Conservation (phyloP, 2,797 vertebrate species). For the Rhodeus uyekii region DNA sequence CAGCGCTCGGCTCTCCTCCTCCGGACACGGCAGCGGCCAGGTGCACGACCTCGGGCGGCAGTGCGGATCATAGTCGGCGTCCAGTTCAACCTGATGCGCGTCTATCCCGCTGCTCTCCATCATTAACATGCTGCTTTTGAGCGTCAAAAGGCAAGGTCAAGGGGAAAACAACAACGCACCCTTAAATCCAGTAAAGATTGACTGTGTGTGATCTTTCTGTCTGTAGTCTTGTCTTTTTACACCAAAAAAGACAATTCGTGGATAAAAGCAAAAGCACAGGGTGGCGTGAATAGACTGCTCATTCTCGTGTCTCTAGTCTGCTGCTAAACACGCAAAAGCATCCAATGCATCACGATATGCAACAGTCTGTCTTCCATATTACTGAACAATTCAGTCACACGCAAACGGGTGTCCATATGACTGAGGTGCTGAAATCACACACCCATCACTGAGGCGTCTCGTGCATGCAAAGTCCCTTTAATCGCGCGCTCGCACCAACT, state of each 20-base stretch:
- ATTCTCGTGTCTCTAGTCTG: constrained; percentile 70
- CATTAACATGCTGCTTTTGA: constrained; percentile 77
- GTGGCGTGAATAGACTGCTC: constrained; percentile 62
- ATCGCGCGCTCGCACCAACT: constrained; percentile 75
- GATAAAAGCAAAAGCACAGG: constrained; percentile 61
- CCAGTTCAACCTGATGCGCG: constrained; percentile 92
- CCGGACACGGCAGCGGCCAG: constrained; percentile 90
- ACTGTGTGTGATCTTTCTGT: constrained; percentile 22
- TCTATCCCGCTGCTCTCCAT: constrained; percentile 87
- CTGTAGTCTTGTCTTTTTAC: constrained; percentile 34
- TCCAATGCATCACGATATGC: constrained; percentile 68
- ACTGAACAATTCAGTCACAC: constrained; percentile 57
- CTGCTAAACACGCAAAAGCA: constrained; percentile 69
- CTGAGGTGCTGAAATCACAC: constrained; percentile 61
- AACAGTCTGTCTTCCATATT: constrained; percentile 74
- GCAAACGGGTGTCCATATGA: constrained; percentile 39
- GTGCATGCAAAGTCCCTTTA: constrained; percentile 56
- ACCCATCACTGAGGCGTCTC: constrained; percentile 61
- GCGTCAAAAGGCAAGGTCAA: constrained; percentile 72
- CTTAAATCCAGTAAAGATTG: constrained; percentile 30
- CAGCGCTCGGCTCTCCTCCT: constrained; percentile 82
- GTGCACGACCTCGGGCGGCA: constrained; percentile 88
- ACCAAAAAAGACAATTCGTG: constrained; percentile 22
- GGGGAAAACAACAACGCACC: constrained; percentile 31
- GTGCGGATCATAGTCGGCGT: constrained; percentile 89